These are phyloP conservation scores for Grammomys dolichurus DNA, from an alignment of 2,113 vertebrate genomes.

Conservation along the genomic window DNA sequence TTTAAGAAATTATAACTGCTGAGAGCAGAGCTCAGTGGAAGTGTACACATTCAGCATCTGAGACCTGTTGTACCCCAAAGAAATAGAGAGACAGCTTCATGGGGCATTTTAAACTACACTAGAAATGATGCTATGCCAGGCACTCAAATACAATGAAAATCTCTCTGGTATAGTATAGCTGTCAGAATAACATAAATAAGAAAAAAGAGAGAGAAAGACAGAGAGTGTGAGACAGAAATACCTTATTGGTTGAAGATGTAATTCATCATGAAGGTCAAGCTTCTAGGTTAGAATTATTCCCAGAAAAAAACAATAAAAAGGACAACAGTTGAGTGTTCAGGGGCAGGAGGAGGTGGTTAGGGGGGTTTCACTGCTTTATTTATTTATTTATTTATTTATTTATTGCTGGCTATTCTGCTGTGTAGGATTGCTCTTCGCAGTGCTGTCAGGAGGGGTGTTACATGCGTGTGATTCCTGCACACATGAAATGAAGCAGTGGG, in stretches of 20 bases:
- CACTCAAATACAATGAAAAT: not conserved
- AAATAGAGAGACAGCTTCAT: too few species aligned
- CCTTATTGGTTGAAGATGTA: not conserved
- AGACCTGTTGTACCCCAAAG: not conserved
- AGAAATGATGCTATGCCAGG: slow-evolving; percentile 49
- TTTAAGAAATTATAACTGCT: not conserved
- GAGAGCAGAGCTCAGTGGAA: not conserved
- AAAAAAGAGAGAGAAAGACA: too few species aligned
- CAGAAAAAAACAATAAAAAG: not conserved
- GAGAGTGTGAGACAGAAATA: not conserved
- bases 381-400: too few species aligned
- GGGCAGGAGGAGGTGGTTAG: too few species aligned
- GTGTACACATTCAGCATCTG: not conserved
- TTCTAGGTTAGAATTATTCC: slow-evolving; percentile 37
- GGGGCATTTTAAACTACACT: not conserved
- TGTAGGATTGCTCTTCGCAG: too few species aligned
- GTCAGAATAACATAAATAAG: not conserved
- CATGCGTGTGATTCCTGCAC: too few species aligned
- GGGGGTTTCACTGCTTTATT: too few species aligned
- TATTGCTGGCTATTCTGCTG: too few species aligned
- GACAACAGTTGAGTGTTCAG: too few species aligned
- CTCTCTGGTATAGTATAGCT: slow-evolving; percentile 48
- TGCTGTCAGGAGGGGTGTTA: too few species aligned
- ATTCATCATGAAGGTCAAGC: slow-evolving; percentile 44
- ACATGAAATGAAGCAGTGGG: too few species aligned